Evolutionary conservation across 2,888 invertebrate species (phyloP), one percentile per base, ranked within the genome.

Genomic region (Hybos culiciformis): DNA sequence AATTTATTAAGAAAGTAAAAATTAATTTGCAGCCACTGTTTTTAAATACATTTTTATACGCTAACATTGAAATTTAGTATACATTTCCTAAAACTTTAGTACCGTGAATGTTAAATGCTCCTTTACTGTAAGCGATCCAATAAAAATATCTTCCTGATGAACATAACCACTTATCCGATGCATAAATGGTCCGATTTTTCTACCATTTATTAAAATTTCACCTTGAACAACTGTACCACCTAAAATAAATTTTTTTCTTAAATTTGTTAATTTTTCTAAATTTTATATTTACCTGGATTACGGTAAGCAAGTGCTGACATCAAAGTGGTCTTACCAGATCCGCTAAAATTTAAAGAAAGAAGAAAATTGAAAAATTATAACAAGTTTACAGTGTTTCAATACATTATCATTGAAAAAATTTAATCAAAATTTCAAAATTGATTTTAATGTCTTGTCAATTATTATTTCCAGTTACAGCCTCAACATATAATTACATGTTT

Each of bases 51-150:
- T n/a, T n/a, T n/a, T n/a, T n/a, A n/a, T n/a, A n/a, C n/a, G n/a
- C n/a, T n/a, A n/a, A n/a, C n/a, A n/a, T n/a, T n/a, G n/a, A n/a
- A n/a, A n/a, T n/a, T n/a, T n/a, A n/a, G n/a, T n/a, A n/a, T n/a
- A n/a, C n/a, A n/a, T n/a, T n/a, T n/a, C n/a, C n/a, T n/a, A n/a
- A n/a, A n/a, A n/a, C n/a, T n/a, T n/a, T 8, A 31, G 44, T 45
- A 61, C 90, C 87, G 92, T 88, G 52, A 91, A 84, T 53, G 74
- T 77, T 44, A 93, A 75, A 58, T 93, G 92, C 60, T 93, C 93
- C 49, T 75, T 68, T 19, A 91, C 90, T 0, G 90, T 90, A 48
- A 93, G 72, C 32, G 83, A 77, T 4, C 83, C 83, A 6, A 87
- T 79, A 56, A 93, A 92, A 38, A 92, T 69, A 57, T 93, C 92